Percentiles rank a stretch among this genome's conserved stretches.
These are phyloP conservation scores for Diploscapter pachys DNA, from an alignment of 1,140 invertebrate species.

Conservation along the genomic window DNA sequence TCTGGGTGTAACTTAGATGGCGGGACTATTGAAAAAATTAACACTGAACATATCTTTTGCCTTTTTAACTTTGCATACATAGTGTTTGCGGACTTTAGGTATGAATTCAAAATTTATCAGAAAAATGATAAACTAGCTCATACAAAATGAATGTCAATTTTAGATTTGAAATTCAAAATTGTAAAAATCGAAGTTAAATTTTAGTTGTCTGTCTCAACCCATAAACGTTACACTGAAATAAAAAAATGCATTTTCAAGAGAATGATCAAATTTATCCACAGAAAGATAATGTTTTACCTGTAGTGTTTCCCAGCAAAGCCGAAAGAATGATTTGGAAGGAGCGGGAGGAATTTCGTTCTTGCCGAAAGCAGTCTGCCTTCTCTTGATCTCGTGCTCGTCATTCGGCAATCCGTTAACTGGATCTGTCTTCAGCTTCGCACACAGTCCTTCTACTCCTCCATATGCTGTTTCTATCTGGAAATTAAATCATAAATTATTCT, in stretches of 20 bases:
- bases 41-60: too few relatives aligned
- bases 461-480: slow-evolving; percentile 66
- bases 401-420: slow-evolving; percentile 80
- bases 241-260: too few relatives aligned
- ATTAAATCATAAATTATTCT: slow-evolving; percentile 8
- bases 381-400: slow-evolving; percentile 79
- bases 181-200: neutral
- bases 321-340: slow-evolving; percentile 96
- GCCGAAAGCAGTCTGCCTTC: slow-evolving; percentile 86
- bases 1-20: too few relatives aligned
- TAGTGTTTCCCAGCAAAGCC: slow-evolving; percentile 95
- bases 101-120: neutral
- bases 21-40: too few relatives aligned
- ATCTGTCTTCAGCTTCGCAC: slow-evolving; percentile 84
- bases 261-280: too few relatives aligned
- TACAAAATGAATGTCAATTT: too few relatives aligned
- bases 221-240: too few relatives aligned
- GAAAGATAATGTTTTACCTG: slow-evolving; percentile 63
- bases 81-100: too few relatives aligned
- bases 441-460: slow-evolving; percentile 86
- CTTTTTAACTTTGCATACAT: too few relatives aligned
- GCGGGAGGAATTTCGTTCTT: slow-evolving; percentile 97
- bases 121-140: too few relatives aligned
- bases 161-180: neutral
- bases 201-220: too few relatives aligned